These are phyloP conservation scores for Pituophis catenifer DNA, from an alignment of 2,113 vertebrate genomes.

Conservation along the genomic window DNA sequence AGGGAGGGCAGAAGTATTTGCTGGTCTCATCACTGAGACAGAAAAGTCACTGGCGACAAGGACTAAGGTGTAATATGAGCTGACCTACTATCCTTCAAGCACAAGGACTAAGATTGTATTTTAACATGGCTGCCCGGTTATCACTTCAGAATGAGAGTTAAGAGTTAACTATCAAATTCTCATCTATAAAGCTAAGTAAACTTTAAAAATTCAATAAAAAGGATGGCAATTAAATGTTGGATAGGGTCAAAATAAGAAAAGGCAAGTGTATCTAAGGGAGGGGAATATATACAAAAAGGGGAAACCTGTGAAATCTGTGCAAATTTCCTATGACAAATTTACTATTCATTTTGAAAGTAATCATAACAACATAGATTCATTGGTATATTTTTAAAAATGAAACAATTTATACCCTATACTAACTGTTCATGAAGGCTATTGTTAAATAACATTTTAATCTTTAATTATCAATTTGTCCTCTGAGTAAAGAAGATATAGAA, in stretches of 20 bases:
- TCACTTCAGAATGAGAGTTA: background rate
- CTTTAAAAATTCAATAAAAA: background rate
- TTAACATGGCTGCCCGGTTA: background rate
- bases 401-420: background rate
- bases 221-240: background rate
- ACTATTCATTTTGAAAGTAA: background rate
- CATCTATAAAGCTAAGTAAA: background rate
- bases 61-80: background rate
- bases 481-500: background rate
- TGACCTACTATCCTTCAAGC: background rate
- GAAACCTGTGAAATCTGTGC: background rate
- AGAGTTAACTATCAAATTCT: background rate
- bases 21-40: background rate
- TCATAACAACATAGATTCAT: background rate
- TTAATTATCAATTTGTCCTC: background rate
- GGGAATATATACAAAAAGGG: background rate
- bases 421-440: background rate
- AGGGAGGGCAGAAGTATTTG: background rate
- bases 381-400: background rate
- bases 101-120: background rate
- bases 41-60: background rate
- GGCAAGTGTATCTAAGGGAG: background rate
- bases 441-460: background rate
- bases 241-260: background rate
- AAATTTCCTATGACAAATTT: background rate